phyloP scores from a whole-genome alignment of 2,113 vertebrate species.

The Nycticebus coucang region DNA sequence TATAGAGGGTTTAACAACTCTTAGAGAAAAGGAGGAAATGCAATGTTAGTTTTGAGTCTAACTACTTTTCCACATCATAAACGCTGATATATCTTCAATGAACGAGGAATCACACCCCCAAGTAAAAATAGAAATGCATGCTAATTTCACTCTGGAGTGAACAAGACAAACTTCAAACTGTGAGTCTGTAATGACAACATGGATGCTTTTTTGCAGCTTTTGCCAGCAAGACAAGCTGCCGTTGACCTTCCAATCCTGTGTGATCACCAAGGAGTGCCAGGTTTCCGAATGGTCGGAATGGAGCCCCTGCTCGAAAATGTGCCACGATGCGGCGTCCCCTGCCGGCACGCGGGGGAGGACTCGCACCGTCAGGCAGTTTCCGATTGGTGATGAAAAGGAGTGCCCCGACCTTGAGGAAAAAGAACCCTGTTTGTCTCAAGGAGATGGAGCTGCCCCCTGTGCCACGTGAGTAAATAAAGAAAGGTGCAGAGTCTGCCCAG shows the following conservation, averaged over 20 bases:
- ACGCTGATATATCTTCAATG: conserved; percentile 50
- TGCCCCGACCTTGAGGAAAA: conserved; percentile 91
- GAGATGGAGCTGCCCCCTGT: conserved; percentile 88
- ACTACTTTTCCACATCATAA: conserved; percentile 48
- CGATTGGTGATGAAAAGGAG: conserved; percentile 87
- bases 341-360: conserved; percentile 87
- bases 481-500: not conserved
- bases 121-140: conserved; percentile 56
- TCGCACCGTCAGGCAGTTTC: conserved; percentile 90
- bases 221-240: conserved; percentile 92
- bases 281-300: conserved; percentile 93
- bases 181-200: conserved; percentile 55
- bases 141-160: not conserved
- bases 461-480: conserved; percentile 88
- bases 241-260: conserved; percentile 93
- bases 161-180: not conserved
- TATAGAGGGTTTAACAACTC: conserved; percentile 33
- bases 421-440: conserved; percentile 88
- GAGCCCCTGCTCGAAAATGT: conserved; percentile 92
- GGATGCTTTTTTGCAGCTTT: conserved; percentile 85
- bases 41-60: conserved; percentile 44
- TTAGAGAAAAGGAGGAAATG: not conserved
- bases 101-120: conserved; percentile 37
- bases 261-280: conserved; percentile 93
- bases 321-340: conserved; percentile 85